Percentiles rank a stretch among this genome's conserved stretches.
phyloP scores from a whole-genome alignment of 1,140 invertebrate genomes.

The Conopomorpha cramerella region DNA sequence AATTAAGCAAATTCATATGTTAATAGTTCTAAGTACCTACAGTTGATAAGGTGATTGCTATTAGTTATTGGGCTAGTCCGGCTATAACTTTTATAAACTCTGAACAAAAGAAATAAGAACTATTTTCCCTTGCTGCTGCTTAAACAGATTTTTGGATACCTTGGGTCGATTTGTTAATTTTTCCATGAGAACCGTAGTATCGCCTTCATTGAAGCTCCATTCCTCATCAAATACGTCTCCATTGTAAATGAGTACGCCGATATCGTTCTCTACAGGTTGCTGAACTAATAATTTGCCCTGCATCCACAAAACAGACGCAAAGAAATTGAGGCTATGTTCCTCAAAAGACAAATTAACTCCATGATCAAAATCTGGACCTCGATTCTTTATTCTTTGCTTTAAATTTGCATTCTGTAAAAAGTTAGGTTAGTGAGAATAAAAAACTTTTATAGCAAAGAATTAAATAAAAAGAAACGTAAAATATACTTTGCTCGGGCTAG shows the following conservation, averaged over 20 bases:
- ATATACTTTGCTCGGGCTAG: not conserved
- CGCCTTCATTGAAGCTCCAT: slow-evolving; percentile 22
- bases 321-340: slow-evolving; percentile 17
- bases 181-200: slow-evolving; percentile 28
- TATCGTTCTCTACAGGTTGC: slow-evolving; percentile 41
- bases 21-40: too few relatives aligned
- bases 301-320: slow-evolving; percentile 46
- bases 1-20: too few relatives aligned
- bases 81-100: not conserved
- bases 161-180: slow-evolving; percentile 18
- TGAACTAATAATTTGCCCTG: slow-evolving; percentile 26
- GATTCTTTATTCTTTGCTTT: slow-evolving; percentile 27
- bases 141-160: slow-evolving; percentile 7
- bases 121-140: slow-evolving; percentile 1
- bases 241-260: slow-evolving; percentile 45
- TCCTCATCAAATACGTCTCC: slow-evolving; percentile 51
- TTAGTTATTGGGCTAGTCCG: too few relatives aligned
- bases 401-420: slow-evolving; percentile 25
- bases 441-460: too few relatives aligned
- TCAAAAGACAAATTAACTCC: too few relatives aligned
- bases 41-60: too few relatives aligned
- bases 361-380: slow-evolving; percentile 36
- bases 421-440: too few relatives aligned
- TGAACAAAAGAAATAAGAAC: slow-evolving; percentile 4
- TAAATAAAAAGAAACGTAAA: too few relatives aligned